Evolutionary conservation across 2,113 vertebrate species (phyloP).

Genomic region (Phalacrocorax brasilianus): DNA sequence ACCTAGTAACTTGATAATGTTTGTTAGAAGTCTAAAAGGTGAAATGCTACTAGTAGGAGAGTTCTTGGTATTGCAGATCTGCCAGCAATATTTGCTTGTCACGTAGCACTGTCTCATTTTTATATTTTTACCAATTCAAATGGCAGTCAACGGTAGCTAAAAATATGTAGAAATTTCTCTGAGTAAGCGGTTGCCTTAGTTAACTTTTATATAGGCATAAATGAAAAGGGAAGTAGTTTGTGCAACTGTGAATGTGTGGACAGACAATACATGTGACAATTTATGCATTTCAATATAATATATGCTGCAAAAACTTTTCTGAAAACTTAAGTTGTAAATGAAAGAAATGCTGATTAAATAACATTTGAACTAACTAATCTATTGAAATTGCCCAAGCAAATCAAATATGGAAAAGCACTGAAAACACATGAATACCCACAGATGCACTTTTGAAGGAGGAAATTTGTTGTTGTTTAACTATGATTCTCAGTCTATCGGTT

Average conservation of each 20-base stretch:
- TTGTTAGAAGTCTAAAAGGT: background rate
- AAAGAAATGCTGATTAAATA: background rate
- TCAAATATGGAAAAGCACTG: background rate
- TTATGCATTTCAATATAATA: background rate
- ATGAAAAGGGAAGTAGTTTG: constrained; percentile 30
- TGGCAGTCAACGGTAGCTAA: constrained; percentile 1
- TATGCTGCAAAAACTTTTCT: background rate
- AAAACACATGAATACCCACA: background rate
- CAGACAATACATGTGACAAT: background rate
- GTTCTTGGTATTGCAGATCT: background rate
- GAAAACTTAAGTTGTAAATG: background rate
- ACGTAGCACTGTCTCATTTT: background rate
- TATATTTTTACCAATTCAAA: constrained; percentile 7
- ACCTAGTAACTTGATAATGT: background rate
- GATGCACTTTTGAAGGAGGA: background rate
- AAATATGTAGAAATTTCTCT: constrained; percentile 27
- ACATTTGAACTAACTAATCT: background rate
- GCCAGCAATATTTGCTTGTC: background rate
- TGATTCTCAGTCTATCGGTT: background rate
- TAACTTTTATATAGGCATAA: constrained; percentile 11
- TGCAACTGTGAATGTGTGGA: background rate
- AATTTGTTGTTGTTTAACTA: background rate
- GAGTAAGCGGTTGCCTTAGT: constrained; percentile 31
- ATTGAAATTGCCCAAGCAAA: background rate
- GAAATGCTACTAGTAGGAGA: background rate